phyloP scores from a whole-genome alignment of 2,113 vertebrate genomes.

The Oplegnathus fasciatus region DNA sequence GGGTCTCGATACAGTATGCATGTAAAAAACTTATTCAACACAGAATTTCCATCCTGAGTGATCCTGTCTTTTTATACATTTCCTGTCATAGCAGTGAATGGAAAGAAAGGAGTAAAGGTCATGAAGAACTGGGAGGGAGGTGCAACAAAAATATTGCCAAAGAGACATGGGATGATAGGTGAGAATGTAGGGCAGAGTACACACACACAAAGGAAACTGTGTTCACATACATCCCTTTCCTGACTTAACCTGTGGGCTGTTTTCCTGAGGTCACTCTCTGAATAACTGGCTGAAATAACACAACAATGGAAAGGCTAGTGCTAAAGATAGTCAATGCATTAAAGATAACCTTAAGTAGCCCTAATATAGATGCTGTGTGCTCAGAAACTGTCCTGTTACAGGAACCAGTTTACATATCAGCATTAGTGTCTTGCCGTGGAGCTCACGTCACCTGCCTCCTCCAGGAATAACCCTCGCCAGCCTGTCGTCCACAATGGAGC shows the following conservation, averaged over 20 bases:
- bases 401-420: conserved; percentile 39
- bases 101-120: conserved; percentile 14
- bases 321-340: conserved; percentile 21
- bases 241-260: neutral
- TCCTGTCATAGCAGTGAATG: conserved; percentile 2
- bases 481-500: conserved; percentile 5
- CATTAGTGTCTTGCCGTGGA: conserved; percentile 33
- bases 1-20: neutral
- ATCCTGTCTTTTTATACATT: conserved; percentile 18
- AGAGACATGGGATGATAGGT: neutral
- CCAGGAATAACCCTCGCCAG: conserved; percentile 48
- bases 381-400: conserved; percentile 25
- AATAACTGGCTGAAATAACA: neutral
- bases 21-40: too few species aligned
- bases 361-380: neutral
- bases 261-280: neutral
- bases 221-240: conserved; percentile 11
- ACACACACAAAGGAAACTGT: neutral
- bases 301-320: neutral
- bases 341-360: conserved; percentile 41
- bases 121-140: neutral
- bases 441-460: conserved; percentile 20
- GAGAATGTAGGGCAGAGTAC: neutral
- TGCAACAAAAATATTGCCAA: neutral
- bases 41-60: neutral